These are phyloP conservation scores for Rapana venosa DNA, from an alignment of 2,888 invertebrate species.

Conservation along the genomic window DNA sequence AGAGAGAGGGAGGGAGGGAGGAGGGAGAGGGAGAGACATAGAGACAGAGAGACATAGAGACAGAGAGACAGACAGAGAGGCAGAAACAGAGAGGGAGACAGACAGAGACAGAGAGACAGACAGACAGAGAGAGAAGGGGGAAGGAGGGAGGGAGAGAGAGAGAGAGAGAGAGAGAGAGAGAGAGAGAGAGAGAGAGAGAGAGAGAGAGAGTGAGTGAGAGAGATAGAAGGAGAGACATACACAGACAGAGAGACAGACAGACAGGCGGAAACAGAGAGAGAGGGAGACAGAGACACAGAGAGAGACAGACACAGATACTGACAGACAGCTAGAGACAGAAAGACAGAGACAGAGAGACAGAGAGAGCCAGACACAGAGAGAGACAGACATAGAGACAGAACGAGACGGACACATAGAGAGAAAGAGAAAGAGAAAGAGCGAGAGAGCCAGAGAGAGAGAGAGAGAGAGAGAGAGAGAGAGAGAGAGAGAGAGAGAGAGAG, in stretches of 20 bases:
- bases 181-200: too few species aligned
- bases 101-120: background rate
- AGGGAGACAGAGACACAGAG: background rate
- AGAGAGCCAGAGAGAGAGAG: background rate
- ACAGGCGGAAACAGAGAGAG: background rate
- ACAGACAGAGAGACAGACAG: background rate
- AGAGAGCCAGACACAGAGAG: too few species aligned
- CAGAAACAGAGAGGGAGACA: background rate
- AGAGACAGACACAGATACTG: background rate
- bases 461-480: background rate
- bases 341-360: too few species aligned
- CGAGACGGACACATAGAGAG: background rate
- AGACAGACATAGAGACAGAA: too few species aligned
- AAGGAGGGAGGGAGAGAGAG: background rate
- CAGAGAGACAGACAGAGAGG: constrained; percentile 11
- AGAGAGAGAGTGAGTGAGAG: too few species aligned
- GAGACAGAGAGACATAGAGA: background rate
- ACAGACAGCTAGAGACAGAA: background rate
- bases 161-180: background rate
- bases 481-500: background rate
- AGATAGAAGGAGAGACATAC: too few species aligned
- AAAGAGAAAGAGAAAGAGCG: background rate
- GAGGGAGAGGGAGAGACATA: background rate
- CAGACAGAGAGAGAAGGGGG: background rate
- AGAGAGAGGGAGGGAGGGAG: background rate